A percentile compares a stretch with the other conserved stretches of the same genome.
Conservation (phyloP, 2,888 invertebrate species). For the Muscina levida region DNA sequence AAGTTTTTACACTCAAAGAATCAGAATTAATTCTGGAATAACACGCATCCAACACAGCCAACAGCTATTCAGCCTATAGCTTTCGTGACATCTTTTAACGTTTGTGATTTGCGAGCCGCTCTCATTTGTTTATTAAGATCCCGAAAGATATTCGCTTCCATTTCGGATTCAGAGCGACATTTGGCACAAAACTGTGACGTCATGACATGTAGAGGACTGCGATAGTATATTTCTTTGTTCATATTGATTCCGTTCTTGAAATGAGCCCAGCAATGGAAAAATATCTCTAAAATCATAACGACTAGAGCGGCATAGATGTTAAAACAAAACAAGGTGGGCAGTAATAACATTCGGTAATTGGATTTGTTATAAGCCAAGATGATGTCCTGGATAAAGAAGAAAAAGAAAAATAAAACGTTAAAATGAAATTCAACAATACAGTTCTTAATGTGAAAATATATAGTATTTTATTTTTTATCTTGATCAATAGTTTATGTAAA, state of each 20-base stretch:
- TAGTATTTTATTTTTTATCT: too few species aligned
- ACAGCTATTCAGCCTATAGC: constrained; percentile 70
- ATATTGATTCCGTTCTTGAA: constrained; percentile 84
- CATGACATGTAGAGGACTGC: constrained; percentile 86
- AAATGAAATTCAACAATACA: too few species aligned
- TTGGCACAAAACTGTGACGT: constrained; percentile 86
- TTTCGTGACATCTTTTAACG: constrained; percentile 76
- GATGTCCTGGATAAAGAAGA: constrained; percentile 72
- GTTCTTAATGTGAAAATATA: too few species aligned
- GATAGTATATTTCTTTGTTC: constrained; percentile 83
- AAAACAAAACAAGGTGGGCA: constrained; percentile 83
- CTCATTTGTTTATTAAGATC: constrained; percentile 83
- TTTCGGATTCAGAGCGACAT: constrained; percentile 84
- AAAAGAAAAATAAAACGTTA: constrained; percentile 6
- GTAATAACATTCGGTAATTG: constrained; percentile 81
- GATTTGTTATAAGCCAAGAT: constrained; percentile 78
- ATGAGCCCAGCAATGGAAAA: constrained; percentile 86
- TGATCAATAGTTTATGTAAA: too few species aligned
- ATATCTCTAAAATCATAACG: constrained; percentile 82
- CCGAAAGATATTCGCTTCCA: constrained; percentile 81
- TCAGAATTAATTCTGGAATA: background rate
- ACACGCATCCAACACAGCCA: background rate
- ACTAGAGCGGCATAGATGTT: constrained; percentile 81
- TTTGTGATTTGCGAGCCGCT: constrained; percentile 71
- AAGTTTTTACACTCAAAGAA: background rate